Conservation (phyloP, 2,113 vertebrate genomes). For the Geococcyx californianus region DNA sequence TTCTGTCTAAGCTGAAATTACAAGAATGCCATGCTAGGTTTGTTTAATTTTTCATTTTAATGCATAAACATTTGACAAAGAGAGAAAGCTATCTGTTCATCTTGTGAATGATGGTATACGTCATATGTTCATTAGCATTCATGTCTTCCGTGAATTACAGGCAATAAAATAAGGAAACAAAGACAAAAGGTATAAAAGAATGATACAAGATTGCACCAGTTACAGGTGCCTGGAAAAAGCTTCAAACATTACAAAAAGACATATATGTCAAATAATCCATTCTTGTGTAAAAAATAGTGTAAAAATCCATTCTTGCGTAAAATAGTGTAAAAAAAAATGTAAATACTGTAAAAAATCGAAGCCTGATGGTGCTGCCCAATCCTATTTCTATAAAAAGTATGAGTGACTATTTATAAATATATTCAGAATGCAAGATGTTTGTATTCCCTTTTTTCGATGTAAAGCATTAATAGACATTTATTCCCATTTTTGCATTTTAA, state of each 20-base stretch:
- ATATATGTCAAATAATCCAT: neutral
- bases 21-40: neutral
- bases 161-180: conserved; percentile 49
- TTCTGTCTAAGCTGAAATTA: neutral
- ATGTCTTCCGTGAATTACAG: neutral
- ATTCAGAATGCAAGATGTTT: conserved; percentile 35
- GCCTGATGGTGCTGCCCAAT: neutral
- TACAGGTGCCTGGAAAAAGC: neutral
- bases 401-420: conserved; percentile 30
- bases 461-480: conserved; percentile 46
- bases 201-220: neutral
- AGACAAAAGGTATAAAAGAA: conserved; percentile 24
- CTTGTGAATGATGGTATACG: neutral
- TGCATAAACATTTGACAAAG: conserved; percentile 19
- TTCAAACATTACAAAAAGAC: neutral
- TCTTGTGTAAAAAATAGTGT: neutral
- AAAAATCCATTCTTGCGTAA: no score
- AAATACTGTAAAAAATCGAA: neutral
- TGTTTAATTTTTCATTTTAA: conserved; percentile 13
- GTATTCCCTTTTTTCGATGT: conserved; percentile 5
- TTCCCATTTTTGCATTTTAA: conserved; percentile 26
- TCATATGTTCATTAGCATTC: conserved; percentile 38
- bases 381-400: conserved; percentile 55
- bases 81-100: neutral
- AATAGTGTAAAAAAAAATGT: neutral